Base-by-base conservation (phyloP, 2,888 invertebrate genomes). In the Caenorhabditis macrosperma region DNA sequence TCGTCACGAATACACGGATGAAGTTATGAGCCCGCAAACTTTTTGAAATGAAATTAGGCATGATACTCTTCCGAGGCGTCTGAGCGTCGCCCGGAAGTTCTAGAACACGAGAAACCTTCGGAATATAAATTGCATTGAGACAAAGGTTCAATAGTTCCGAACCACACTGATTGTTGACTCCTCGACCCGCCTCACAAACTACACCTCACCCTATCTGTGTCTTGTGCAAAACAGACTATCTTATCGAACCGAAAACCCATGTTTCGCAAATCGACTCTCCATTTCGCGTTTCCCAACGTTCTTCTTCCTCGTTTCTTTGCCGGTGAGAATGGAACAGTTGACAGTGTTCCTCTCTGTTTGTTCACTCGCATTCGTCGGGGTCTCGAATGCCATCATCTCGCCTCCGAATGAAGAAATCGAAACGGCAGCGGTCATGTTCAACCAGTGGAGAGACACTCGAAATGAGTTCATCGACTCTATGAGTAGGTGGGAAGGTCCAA, bases 141-240 rank as follows among this genome's bases (percentile, higher is more conserved):
- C n/a, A n/a, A n/a, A n/a, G n/a, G n/a, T 33, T 33, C 5, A 35
- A 26, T 52, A 22, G 22, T 63, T 63, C 24, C 15, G 30, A 17
- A 68, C 35, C 24, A 38, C 33, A 26, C 33, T 1, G 5, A 4
- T 48, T 67, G 57, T 38, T 60, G 38, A 28, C 20, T 48, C 50
- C 17, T 63, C 17, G 10, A 28, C 20, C 17, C 7, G 1, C 22
- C 0, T 7, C 22, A 22, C 50, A 24, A 57, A 28, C 59, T 69
- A 35, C 60, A 30, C 44, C 17, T 28, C 15, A 35, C 44, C n/a
- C 26, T 41, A 41, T 60, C 60, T 52, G 41, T 41, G 38, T 0
- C 41, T 57, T 67, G 33, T 35, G 55, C 33, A 63, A 52, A 71
- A 52, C 57, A 69, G 69, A 68, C 68, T 61, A 61, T 69, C 69